Conservation (phyloP, 2,888 invertebrate species). For the Tubulanus polymorphus region DNA sequence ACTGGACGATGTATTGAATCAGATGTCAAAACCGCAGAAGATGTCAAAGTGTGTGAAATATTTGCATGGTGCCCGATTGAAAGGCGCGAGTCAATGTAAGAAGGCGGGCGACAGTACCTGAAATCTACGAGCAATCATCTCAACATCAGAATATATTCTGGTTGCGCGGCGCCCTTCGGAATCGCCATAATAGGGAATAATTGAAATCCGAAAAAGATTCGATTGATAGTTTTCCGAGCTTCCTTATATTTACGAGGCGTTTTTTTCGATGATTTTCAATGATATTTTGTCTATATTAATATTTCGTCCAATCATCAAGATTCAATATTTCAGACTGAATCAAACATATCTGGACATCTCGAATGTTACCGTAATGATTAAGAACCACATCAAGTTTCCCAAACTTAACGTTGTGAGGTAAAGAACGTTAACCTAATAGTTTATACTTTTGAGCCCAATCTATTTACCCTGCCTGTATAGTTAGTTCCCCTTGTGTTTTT, state of each 20-base stretch:
- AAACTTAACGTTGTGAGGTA: conserved; percentile 50
- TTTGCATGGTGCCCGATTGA: conserved; percentile 57
- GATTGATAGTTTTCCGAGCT: too few species aligned
- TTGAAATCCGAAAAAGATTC: too few species aligned
- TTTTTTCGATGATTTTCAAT: too few species aligned
- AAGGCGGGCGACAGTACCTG: too few species aligned
- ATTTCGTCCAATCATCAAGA: neutral
- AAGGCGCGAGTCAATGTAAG: too few species aligned
- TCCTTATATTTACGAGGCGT: too few species aligned
- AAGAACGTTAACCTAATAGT: too few species aligned
- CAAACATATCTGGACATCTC: conserved; percentile 30
- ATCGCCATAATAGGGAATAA: neutral
- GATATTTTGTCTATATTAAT: too few species aligned
- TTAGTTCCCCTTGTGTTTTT: too few species aligned
- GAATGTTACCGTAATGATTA: conserved; percentile 55
- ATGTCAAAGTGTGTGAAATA: conserved; percentile 49
- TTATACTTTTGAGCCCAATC: too few species aligned
- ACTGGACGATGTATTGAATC: conserved; percentile 53
- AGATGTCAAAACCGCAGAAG: conserved; percentile 18
- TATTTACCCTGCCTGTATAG: too few species aligned
- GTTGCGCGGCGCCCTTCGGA: neutral
- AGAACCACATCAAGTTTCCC: conserved; percentile 56
- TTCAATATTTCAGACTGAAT: conserved; percentile 26
- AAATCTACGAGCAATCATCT: too few species aligned
- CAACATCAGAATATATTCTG: neutral